Conservation (phyloP, 2,113 vertebrate species). For the Oenanthe melanoleuca region DNA sequence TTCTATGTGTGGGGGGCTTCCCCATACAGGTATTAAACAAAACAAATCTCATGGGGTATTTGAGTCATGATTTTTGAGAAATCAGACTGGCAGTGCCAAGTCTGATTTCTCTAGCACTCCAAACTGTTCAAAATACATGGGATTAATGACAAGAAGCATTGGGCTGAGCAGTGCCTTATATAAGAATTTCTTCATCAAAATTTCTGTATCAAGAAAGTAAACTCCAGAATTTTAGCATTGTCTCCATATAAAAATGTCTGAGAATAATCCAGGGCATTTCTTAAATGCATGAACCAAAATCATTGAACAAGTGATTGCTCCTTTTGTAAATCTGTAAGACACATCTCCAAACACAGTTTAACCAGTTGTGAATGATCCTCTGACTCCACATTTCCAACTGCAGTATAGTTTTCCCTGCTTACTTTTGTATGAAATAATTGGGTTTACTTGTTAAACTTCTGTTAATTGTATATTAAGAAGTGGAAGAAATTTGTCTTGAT, state of each 20-base stretch:
- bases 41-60: not conserved
- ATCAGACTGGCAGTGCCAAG: not conserved
- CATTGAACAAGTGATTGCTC: not conserved
- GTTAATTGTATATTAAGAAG: not conserved
- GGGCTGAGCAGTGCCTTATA: slow-evolving; percentile 7
- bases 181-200: not conserved
- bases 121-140: not conserved
- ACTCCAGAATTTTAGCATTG: not conserved
- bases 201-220: not conserved
- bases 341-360: not conserved
- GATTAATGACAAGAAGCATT: not conserved
- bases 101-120: not conserved
- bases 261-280: not conserved
- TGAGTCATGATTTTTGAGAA: not conserved
- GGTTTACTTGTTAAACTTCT: not conserved
- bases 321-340: not conserved
- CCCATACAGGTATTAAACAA: not conserved
- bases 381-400: not conserved
- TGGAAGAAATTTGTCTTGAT: not conserved
- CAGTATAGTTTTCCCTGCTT: not conserved
- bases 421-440: not conserved
- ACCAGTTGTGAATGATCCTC: not conserved
- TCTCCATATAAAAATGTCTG: not conserved
- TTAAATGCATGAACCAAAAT: not conserved
- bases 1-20: not conserved